These are phyloP conservation scores for Muntiacus muntjak DNA, from an alignment of 2,113 vertebrate species.

Conservation along the genomic window DNA sequence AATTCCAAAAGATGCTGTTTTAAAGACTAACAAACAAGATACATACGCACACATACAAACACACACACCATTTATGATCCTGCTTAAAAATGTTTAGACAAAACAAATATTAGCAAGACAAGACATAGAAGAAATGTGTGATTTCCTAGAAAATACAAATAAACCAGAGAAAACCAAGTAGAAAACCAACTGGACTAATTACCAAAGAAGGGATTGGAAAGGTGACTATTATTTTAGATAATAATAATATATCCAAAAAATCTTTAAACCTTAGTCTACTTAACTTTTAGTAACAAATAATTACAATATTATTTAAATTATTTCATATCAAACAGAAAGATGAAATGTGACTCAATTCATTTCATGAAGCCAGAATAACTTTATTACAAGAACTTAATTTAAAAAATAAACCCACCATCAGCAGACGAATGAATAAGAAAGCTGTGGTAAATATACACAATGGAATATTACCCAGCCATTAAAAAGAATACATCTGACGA, in stretches of 20 bases:
- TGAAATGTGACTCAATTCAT: background rate
- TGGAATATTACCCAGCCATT: no score
- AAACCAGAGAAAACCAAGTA: conserved; percentile 10
- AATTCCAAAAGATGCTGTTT: background rate
- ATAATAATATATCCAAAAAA: background rate
- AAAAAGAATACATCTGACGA: no score
- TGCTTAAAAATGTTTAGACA: background rate
- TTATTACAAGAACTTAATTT: background rate
- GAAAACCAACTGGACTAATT: background rate
- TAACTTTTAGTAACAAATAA: background rate
- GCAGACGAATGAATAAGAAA: no score
- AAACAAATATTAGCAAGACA: background rate
- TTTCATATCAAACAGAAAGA: background rate
- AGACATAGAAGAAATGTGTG: background rate
- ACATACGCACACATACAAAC: background rate
- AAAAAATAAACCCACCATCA: background rate
- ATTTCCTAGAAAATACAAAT: background rate
- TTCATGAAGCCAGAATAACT: conserved; percentile 20
- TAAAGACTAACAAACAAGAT: background rate
- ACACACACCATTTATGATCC: background rate
- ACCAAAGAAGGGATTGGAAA: background rate
- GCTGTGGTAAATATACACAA: no score
- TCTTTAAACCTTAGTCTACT: background rate
- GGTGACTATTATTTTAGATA: background rate
- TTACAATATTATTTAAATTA: conserved; percentile 5